A percentile compares a stretch with the other conserved stretches of the same genome.
phyloP scores from a whole-genome alignment of 2,797 vertebrate species.

The Pseudopleuronectes americanus region DNA sequence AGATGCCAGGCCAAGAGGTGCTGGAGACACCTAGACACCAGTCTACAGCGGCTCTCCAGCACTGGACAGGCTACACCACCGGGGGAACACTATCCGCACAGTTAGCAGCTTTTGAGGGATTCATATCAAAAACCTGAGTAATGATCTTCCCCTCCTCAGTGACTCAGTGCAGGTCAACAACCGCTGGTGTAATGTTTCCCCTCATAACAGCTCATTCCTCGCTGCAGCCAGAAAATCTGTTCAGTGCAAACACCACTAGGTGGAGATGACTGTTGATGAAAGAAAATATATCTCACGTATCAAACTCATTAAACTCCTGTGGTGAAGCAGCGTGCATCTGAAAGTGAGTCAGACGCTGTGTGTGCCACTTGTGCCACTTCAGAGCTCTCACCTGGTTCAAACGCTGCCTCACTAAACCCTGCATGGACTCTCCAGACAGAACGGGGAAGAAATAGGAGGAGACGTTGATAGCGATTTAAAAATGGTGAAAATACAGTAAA shows the following conservation, averaged over 20 bases:
- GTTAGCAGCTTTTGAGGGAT: constrained; percentile 44
- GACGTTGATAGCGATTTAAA: constrained; percentile 46
- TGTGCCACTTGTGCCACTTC: constrained; percentile 18
- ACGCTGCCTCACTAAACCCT: neutral
- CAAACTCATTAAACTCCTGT: constrained; percentile 65
- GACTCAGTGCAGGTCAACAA: constrained; percentile 58
- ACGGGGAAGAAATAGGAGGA: constrained; percentile 26
- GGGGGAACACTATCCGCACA: constrained; percentile 27
- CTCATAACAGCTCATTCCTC: constrained; percentile 51
- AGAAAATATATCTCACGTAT: constrained; percentile 60
- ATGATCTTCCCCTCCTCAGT: constrained; percentile 43
- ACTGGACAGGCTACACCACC: constrained; percentile 3
- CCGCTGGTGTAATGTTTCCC: constrained; percentile 58
- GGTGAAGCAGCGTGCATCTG: constrained; percentile 55
- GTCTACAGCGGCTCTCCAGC: constrained; percentile 19
- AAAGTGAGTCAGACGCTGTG: constrained; percentile 40
- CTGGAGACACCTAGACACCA: constrained; percentile 50
- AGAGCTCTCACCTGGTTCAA: constrained; percentile 27
- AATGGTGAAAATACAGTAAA: constrained; percentile 42
- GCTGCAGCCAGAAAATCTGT: constrained; percentile 62
- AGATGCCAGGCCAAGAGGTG: constrained; percentile 70
- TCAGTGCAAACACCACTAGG: constrained; percentile 80
- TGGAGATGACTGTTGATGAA: constrained; percentile 80
- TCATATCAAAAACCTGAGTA: constrained; percentile 34
- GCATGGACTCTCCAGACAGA: constrained; percentile 24